phyloP scores from a whole-genome alignment of 2,888 invertebrate species.

The Heliconius hortense region DNA sequence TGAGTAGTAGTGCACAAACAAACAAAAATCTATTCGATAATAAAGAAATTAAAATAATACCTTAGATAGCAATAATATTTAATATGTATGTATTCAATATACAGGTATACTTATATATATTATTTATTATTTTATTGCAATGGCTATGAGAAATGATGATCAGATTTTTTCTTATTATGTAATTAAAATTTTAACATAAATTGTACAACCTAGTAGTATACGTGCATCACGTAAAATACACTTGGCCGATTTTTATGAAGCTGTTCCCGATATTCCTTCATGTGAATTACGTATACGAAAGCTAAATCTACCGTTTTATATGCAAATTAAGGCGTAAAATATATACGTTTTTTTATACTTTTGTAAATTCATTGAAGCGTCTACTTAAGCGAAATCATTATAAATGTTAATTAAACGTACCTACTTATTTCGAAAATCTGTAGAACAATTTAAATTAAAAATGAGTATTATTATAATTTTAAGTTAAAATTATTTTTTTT shows the following conservation, averaged over 20 bases:
- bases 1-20: too few relatives aligned
- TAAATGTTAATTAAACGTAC: too few relatives aligned
- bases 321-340: not conserved
- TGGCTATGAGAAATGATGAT: not conserved
- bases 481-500: too few relatives aligned
- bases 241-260: slow-evolving; percentile 6
- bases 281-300: slow-evolving; percentile 5
- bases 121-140: not conserved
- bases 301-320: slow-evolving; percentile 1
- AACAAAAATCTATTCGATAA: too few relatives aligned
- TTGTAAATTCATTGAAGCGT: slow-evolving; percentile 1
- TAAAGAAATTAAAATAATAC: too few relatives aligned
- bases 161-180: not conserved
- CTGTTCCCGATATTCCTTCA: not conserved
- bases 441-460: too few relatives aligned
- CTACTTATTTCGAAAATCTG: too few relatives aligned
- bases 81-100: not conserved
- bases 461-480: too few relatives aligned
- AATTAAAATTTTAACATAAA: not conserved
- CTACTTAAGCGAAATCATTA: not conserved
- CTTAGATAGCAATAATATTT: too few relatives aligned
- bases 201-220: not conserved
- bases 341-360: not conserved
- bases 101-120: not conserved
- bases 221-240: not conserved